Evolutionary conservation across 2,797 vertebrate species (phyloP), one percentile per base, ranked within the genome.

Genomic region (Pipistrellus nathusii): DNA sequence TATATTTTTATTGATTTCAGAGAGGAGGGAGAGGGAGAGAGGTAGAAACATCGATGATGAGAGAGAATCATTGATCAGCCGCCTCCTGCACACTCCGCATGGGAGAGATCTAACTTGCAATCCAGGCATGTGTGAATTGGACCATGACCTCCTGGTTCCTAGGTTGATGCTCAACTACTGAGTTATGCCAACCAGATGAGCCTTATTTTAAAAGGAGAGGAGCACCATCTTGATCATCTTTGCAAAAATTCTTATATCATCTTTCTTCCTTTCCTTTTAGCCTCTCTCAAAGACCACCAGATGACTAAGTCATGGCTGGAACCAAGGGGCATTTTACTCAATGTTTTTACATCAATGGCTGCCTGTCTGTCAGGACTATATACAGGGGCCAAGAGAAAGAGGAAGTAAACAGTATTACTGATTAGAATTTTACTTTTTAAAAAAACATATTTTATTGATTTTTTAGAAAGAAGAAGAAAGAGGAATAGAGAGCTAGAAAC

Each of bases 201-300:
- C 11, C 48, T 32, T 85, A 14, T 94, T 89, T 86, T 83, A 66
- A 71, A 90, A 89, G n/a, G 66, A 93, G 38, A 35, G 25, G 17
- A 9, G 21, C 15, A 23, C 73, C 9, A 25, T 85, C 68, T 69
- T 78, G 35, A 77, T 57, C 20, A 46, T 86, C 46, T 90, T 78
- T 55, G n/a, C 38, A 78, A 71, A 66, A 90, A 59, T 72, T 86
- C 53, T 80, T 82, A 9, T n/a, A 72, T 71, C 20, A 46, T 75
- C 69, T 55, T 92, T 73, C 57, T 86, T 69, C 21, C 27, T 90
- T 46, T 59, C 44, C 32, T 71, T 71, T 83, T 85, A 59, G 27
- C 41, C 5, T 73, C 41, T 94, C 93, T 17, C n/a, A 73, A 59
- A 76, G 77, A 76, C 93, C 72, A 93, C 14, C 77, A 89, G 92